These are phyloP conservation scores for Enteromius trimaculatus DNA, from an alignment of 2,797 vertebrate species.

Conservation along the genomic window DNA sequence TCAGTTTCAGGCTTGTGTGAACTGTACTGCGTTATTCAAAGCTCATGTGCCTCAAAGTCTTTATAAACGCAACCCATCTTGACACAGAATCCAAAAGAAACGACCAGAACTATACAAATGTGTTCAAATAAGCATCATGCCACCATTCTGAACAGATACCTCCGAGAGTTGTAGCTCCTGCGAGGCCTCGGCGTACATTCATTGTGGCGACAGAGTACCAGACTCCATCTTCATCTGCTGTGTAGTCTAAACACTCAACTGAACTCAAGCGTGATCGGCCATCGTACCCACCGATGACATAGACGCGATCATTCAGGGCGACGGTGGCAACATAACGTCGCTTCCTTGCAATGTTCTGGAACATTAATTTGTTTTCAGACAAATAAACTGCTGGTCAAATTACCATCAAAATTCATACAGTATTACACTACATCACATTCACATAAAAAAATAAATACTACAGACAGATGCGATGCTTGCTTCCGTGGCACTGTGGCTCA, in stretches of 20 bases:
- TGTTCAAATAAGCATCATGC: not conserved
- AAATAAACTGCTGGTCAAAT: not conserved
- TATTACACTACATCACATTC: not conserved
- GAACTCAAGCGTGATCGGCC: constrained; percentile 96
- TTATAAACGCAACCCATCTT: not conserved
- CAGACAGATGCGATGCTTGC: not conserved
- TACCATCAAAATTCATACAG: not conserved
- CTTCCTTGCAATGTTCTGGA: constrained; percentile 94
- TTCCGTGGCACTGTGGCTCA: not conserved
- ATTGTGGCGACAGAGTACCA: constrained; percentile 99
- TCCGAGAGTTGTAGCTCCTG: constrained; percentile 94
- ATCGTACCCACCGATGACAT: constrained; percentile 96
- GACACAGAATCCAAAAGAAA: not conserved
- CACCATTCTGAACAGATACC: constrained; percentile 71
- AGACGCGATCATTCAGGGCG: constrained; percentile 93
- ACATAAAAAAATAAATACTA: not conserved
- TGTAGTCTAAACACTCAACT: constrained; percentile 96
- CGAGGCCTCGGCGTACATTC: constrained; percentile 94
- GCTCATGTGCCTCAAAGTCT: not conserved
- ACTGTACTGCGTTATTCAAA: not conserved
- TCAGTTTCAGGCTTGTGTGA: not conserved
- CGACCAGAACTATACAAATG: not conserved
- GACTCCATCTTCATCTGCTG: constrained; percentile 93
- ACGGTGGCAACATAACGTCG: constrained; percentile 95
- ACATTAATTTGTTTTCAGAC: not conserved